Conservation (phyloP, 2,113 vertebrate species). For the Polyodon spathula region DNA sequence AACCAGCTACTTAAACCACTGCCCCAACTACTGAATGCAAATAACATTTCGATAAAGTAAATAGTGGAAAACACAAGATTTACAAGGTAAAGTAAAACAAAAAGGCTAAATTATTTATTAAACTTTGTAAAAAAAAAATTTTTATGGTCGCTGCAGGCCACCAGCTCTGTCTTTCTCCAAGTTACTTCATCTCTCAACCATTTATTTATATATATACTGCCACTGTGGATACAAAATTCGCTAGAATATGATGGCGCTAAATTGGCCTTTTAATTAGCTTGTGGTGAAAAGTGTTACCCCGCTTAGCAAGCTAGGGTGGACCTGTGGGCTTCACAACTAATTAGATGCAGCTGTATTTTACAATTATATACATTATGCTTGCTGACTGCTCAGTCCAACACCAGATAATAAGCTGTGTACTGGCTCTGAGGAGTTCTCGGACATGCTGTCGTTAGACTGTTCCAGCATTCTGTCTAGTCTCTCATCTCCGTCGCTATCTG, state of each 20-base stretch:
- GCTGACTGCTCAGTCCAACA: slow-evolving; percentile 70
- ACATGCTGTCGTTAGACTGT: slow-evolving; percentile 31
- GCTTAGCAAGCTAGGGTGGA: too few relatives aligned
- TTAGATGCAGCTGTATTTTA: neutral
- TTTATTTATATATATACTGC: slow-evolving; percentile 3
- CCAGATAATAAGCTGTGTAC: slow-evolving; percentile 59
- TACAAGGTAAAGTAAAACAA: slow-evolving; percentile 46
- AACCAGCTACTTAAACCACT: slow-evolving; percentile 52
- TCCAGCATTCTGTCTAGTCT: slow-evolving; percentile 46
- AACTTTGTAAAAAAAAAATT: slow-evolving; percentile 42
- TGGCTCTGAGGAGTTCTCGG: slow-evolving; percentile 54
- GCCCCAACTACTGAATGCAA: slow-evolving; percentile 56
- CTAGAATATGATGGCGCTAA: slow-evolving; percentile 20
- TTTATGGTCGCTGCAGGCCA: slow-evolving; percentile 21
- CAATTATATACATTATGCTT: slow-evolving; percentile 36
- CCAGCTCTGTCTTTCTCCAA: slow-evolving; percentile 9
- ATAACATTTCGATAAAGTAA: slow-evolving; percentile 41
- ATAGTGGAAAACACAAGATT: slow-evolving; percentile 29
- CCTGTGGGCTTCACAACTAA: too few relatives aligned
- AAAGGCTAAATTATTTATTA: slow-evolving; percentile 27
- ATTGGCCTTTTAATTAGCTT: slow-evolving; percentile 43
- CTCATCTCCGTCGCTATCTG: slow-evolving; percentile 64
- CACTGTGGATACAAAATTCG: slow-evolving; percentile 32
- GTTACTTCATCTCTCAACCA: too few relatives aligned
- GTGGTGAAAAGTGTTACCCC: slow-evolving; percentile 20